These are phyloP conservation scores for Machimus rusticus DNA, from an alignment of 2,888 invertebrate species.

Conservation along the genomic window DNA sequence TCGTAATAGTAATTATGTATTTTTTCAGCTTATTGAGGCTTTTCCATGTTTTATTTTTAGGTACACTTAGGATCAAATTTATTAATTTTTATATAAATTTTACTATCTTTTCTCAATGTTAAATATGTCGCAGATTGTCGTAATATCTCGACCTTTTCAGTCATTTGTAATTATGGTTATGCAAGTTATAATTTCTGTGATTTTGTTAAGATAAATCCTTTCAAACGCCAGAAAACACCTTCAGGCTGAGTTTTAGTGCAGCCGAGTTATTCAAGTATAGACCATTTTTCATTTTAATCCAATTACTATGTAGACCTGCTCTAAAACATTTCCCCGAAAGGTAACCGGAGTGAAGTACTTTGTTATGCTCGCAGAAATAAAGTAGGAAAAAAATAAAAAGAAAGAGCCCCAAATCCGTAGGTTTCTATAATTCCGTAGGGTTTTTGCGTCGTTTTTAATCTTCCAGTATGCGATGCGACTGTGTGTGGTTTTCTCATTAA, in stretches of 20 bases:
- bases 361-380: background rate
- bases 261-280: background rate
- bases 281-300: background rate
- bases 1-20: too few relatives aligned
- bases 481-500: background rate
- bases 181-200: background rate
- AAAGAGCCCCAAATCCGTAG: background rate
- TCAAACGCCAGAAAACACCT: background rate
- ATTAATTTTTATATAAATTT: background rate
- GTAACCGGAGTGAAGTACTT: background rate
- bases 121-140: background rate
- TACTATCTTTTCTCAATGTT: background rate
- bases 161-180: background rate
- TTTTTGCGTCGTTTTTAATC: background rate
- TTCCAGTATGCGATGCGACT: background rate
- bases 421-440: background rate
- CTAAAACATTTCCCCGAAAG: background rate
- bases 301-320: background rate
- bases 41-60: too few relatives aligned
- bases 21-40: too few relatives aligned
- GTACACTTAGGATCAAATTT: too few relatives aligned
- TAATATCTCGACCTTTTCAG: background rate
- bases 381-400: background rate
- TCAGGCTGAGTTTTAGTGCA: background rate
- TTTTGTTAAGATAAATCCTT: background rate